Base-by-base conservation (phyloP, 2,888 invertebrate species). In the Himalopsyche anomala region DNA sequence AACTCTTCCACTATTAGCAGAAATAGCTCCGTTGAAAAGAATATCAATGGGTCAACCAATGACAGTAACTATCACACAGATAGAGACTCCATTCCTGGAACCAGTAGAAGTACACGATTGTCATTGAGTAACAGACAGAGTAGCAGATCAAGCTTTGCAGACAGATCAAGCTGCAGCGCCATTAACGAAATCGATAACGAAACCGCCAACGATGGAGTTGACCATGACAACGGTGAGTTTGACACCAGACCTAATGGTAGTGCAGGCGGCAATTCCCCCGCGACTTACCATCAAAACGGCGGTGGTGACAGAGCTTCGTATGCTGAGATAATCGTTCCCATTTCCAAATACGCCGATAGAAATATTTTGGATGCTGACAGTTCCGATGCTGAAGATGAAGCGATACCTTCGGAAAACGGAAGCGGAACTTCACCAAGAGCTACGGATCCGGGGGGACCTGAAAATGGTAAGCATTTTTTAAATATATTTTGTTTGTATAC, bases 331-430 rank as follows among this genome's bases (percentile, higher is more conserved):
- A 92, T 93, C 6, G 87, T 85, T 45, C 88, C 88, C 28, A 84
- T 87, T 36, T 87, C 86, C 12, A 92, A 91, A 17, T 93, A 91
- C n/a, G 92, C 91, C 3, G 93, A 93, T 87, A 91, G 93, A 87
- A 92, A 93, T 87, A 91, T 93, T 42, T 89, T 93, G 87, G 93
- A 93, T 84, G 93, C 93, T 8, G 93, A 92, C 11, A 93, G 93
- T 87, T 93, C 93, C 88, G 93, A 93, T 9, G 93, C 93, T 85
- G 89, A 88, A 55, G 93, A 93, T 88, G 93, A 93, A 87, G 84
- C 88, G 45, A 88, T 86, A 42, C 87, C 88, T 89, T 93, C 51
- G 92, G 93, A 62, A 92, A 93, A 89, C 92, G 93, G 4, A 8
- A 88, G 88, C 62, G 88, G 88, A 54, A 88, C 88, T 36, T 88